Base-by-base conservation (phyloP, 2,888 invertebrate species). In the Amphiduros pacificus region DNA sequence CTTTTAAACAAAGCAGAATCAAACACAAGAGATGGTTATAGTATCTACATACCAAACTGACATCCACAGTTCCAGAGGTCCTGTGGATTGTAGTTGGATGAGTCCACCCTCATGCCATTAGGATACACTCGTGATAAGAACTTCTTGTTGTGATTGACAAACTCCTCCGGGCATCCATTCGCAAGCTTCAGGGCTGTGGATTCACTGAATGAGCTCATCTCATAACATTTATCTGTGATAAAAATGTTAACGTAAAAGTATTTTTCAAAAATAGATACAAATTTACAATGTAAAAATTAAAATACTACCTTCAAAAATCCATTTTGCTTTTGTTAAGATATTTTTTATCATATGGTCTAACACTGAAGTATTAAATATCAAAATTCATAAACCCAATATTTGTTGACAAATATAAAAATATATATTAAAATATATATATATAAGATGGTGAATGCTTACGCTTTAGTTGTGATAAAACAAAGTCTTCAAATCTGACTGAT, bases 61-160 rank as follows among this genome's bases (percentile, higher is more conserved):
- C 85, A 85, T 55, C 87, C 87, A 71, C 85, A 85, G 72, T 86
- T 87, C 87, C 87, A 87, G 67, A 86, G 83, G 69, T 87, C 86
- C 71, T 86, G 82, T 20, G 85, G 85, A 73, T 85, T 85, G 72
- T 82, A 78, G 71, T 85, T 85, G 65, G 84, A 84, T 2, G 86
- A 86, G 72, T 87, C 87, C 32, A 86, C 83, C 40, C 87, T 79
- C 73, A 84, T 84, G 31, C 82, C 79, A 68, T 85, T 86, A 3
- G 87, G 87, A 68, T 83, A 85, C 9, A 87, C 84, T 2, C 85
- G 78, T 1, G 84, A 82, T 28, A 86, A 74, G 66, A 85, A 84
- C n/a, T 77, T 75, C 62, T 82, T 81, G 70, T 85, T 86, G 74
- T 85, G 84, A 55, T 81, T 81, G 20, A 85, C 83, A 73, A 85